Base-by-base conservation (phyloP, 2,888 invertebrate genomes). In the Drosophila ustulata region DNA sequence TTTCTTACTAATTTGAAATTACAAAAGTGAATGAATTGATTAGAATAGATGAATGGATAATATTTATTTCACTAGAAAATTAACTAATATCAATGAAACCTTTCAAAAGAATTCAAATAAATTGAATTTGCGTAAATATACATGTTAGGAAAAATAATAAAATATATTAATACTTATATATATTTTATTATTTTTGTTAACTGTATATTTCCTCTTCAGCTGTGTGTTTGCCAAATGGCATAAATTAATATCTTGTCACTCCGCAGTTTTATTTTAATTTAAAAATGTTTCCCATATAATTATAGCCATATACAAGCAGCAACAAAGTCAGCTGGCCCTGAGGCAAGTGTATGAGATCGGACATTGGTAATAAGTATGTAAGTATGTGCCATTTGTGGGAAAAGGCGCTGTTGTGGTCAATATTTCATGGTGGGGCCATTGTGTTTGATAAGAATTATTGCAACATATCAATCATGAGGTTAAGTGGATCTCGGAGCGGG, bases 401-500 rank as follows among this genome's bases (percentile, higher is more conserved):
- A 71, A 74, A 66, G 71, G 63, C 65, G 50, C 66, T 78, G 59
- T 46, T 63, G 64, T 57, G 80, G 76, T 76, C 73, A 63, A 76
- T 82, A 75, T 73, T 72, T 88, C 86, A 78, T 69, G 26, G 70
- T 34, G 47, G 53, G 34, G 34, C 63, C 87, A 83, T 83, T 83
- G 87, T 89, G 87, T 89, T 80, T 85, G 80, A 85, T 88, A 86
- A 86, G 86, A 86, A 86, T 88, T 85, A 86, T 86, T 86, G 86
- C 86, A 85, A 88, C 76, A 77, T 75, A 86, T 86, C 86, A 89
- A 86, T 86, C 86, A 89, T 69, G 66, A 72, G 75, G 86, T 80
- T 86, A 86, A 86, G 86, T 86, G 85, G 85, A 85, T 79, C 75
- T 66, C 51, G 45, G 37, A 39, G 32, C n/a, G 50, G n/a, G 28